These are phyloP conservation scores for Aphelenchoides fujianensis DNA, from an alignment of 1,140 invertebrate species.

Conservation along the genomic window DNA sequence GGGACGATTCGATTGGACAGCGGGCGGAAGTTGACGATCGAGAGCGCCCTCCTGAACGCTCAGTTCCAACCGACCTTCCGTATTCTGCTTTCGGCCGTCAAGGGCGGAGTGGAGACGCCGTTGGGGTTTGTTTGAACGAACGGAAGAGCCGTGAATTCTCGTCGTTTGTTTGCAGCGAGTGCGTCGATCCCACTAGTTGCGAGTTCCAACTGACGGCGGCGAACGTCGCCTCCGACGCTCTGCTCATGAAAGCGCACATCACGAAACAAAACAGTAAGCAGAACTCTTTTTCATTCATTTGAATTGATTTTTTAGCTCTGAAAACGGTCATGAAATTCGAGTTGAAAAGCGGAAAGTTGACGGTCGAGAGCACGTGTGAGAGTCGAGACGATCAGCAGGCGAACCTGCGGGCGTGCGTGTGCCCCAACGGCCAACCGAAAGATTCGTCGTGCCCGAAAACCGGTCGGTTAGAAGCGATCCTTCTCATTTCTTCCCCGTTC, in stretches of 20 bases:
- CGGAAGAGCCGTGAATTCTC: not conserved
- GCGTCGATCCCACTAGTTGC: not conserved
- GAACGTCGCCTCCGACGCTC: not conserved
- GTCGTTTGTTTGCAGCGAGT: not conserved
- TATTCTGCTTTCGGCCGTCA: not conserved
- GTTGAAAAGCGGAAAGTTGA: not conserved
- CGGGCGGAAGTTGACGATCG: not conserved
- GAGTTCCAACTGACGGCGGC: not conserved
- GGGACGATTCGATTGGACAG: not conserved
- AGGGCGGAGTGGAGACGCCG: not conserved
- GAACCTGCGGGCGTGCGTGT: not conserved
- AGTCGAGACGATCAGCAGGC: not conserved
- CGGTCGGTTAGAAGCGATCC: not conserved
- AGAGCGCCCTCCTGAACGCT: not conserved
- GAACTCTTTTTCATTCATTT: not conserved
- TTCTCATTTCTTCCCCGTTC: not conserved
- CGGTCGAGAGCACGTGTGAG: not conserved
- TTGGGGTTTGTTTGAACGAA: not conserved
- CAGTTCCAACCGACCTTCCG: not conserved
- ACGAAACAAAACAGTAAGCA: not conserved
- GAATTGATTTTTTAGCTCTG: not conserved
- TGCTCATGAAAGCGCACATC: not conserved
- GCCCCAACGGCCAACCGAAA: not conserved
- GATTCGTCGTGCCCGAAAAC: not conserved
- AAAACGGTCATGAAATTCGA: not conserved